Percentiles rank a stretch among this genome's conserved stretches.
phyloP scores from a whole-genome alignment of 2,113 vertebrate genomes.

The Pithys albifrons region DNA sequence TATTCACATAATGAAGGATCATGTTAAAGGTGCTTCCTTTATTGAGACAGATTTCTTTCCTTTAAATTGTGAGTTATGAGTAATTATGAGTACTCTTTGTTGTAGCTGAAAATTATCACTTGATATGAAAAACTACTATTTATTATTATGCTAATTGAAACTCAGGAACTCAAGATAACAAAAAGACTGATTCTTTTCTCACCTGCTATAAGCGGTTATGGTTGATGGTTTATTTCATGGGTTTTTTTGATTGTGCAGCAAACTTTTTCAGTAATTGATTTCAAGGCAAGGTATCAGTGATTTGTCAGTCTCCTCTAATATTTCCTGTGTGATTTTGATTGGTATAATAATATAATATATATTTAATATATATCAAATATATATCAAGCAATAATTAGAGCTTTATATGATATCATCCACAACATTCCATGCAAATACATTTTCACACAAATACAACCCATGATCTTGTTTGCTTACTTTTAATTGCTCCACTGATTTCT shows the following conservation, averaged over 20 bases:
- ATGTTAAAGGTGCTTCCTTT: neutral
- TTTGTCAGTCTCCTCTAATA: neutral
- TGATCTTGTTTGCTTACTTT: neutral
- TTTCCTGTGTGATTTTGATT: neutral
- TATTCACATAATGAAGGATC: neutral
- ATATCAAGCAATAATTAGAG: neutral
- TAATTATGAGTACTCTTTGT: neutral
- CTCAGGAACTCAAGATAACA: neutral
- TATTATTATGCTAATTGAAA: neutral
- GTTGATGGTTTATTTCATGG: neutral
- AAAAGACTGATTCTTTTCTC: neutral
- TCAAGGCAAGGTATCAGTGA: neutral
- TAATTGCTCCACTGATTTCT: neutral
- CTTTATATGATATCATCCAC: neutral
- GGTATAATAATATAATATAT: neutral
- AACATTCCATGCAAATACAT: neutral
- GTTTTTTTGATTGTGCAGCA: neutral
- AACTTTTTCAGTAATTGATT: neutral
- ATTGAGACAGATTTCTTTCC: neutral
- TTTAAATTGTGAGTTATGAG: neutral
- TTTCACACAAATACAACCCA: neutral
- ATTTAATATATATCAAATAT: too few relatives aligned
- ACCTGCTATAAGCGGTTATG: neutral
- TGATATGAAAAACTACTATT: neutral
- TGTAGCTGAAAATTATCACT: neutral